Percentiles rank a stretch among this genome's conserved stretches.
Conservation (phyloP, 2,113 vertebrate genomes). For the Lota lota region DNA sequence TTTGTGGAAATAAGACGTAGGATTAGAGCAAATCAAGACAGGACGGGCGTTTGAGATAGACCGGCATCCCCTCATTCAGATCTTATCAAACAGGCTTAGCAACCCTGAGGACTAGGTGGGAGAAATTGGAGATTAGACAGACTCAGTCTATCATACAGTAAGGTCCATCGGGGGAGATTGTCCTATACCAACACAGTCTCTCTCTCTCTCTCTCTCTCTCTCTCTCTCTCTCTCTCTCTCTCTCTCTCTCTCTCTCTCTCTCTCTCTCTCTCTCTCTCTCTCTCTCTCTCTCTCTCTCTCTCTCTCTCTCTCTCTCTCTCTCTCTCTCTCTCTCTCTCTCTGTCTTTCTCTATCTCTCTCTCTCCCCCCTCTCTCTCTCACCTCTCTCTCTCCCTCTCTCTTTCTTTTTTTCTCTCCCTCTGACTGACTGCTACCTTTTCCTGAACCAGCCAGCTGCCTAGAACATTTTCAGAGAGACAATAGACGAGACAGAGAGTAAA, state of each 20-base stretch:
- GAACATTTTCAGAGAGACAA: too few species aligned
- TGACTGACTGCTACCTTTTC: too few species aligned
- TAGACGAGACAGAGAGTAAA: too few species aligned
- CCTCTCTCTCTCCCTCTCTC: background rate
- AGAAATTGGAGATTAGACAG: constrained; percentile 27
- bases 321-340: background rate
- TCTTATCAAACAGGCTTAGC: constrained; percentile 10
- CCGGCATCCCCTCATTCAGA: constrained; percentile 18
- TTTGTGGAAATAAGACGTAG: constrained; percentile 12
- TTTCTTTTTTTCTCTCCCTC: too few species aligned
- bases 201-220: background rate
- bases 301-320: background rate
- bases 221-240: background rate
- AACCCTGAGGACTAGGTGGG: constrained; percentile 24
- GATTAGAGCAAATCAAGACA: constrained; percentile 27
- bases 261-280: too few species aligned
- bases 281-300: background rate
- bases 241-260: too few species aligned
- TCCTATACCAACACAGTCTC: background rate
- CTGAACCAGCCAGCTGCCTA: too few species aligned
- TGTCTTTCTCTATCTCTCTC: background rate
- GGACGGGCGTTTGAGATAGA: constrained; percentile 12
- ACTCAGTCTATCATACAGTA: constrained; percentile 13
- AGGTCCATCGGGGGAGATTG: background rate
- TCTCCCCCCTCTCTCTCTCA: background rate